Percentiles rank a stretch among this genome's conserved stretches.
These are phyloP conservation scores for Limanda limanda DNA, from an alignment of 2,113 vertebrate species.

Conservation along the genomic window DNA sequence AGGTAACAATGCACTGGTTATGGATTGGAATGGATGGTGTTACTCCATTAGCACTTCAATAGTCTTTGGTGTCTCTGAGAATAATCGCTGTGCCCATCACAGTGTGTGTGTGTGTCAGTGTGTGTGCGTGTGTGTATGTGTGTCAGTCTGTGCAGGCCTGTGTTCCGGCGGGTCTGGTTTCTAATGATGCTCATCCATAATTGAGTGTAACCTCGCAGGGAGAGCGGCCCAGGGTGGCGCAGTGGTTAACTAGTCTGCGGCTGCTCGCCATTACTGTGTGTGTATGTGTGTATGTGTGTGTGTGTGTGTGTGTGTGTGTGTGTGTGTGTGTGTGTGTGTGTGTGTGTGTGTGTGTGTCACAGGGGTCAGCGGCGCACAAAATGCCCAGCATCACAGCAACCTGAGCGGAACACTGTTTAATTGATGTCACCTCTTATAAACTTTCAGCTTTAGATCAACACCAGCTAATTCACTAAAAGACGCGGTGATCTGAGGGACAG, in stretches of 20 bases:
- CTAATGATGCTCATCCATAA: constrained; percentile 81
- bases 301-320: constrained; percentile 11
- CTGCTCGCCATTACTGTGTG: constrained; percentile 8
- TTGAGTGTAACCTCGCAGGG: constrained; percentile 73
- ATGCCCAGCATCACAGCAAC: constrained; percentile 64
- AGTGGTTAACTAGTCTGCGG: constrained; percentile 39
- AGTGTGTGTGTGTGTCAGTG: constrained; percentile 39
- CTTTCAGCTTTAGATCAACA: constrained; percentile 75
- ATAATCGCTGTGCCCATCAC: constrained; percentile 60
- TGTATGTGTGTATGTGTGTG: constrained; percentile 23
- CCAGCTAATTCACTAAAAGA: constrained; percentile 66
- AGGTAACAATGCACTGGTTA: constrained; percentile 42
- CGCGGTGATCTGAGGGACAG: background rate
- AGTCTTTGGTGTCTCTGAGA: constrained; percentile 72
- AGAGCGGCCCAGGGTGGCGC: constrained; percentile 59
- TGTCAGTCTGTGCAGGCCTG: constrained; percentile 52
- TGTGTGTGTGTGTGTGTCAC: constrained; percentile 35
- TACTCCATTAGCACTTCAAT: constrained; percentile 74
- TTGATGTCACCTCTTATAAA: constrained; percentile 74
- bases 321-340: background rate
- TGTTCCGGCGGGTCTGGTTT: constrained; percentile 79
- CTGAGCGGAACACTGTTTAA: constrained; percentile 66
- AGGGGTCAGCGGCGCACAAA: constrained; percentile 76
- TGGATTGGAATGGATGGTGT: constrained; percentile 66
- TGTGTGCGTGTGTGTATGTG: constrained; percentile 45